These are phyloP conservation scores for Diplosoma virens DNA, from an alignment of 23 tunicate species.

Conservation along the genomic window DNA sequence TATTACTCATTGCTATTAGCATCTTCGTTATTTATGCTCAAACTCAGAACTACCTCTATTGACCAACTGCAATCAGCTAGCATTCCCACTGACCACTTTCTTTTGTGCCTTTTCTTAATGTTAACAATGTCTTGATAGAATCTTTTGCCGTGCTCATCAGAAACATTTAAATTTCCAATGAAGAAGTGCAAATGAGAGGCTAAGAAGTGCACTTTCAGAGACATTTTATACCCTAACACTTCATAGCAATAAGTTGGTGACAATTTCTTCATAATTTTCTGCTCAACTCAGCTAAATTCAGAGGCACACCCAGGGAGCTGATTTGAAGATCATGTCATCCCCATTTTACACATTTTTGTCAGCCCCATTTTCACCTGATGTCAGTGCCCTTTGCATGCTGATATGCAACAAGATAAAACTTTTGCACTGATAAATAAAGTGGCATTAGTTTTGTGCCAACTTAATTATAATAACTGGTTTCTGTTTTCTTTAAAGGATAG, in stretches of 20 bases:
- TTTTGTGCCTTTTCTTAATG: background rate
- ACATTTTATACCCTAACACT: background rate
- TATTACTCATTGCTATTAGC: slow-evolving; percentile 1
- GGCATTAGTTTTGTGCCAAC: too few relatives aligned
- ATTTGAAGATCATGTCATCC: too few relatives aligned
- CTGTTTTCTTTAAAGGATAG: too few relatives aligned
- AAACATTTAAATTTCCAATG: background rate
- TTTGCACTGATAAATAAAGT: too few relatives aligned
- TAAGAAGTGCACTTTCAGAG: background rate
- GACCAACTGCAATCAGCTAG: slow-evolving; percentile 5
- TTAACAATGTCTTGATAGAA: background rate
- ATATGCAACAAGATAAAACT: too few relatives aligned
- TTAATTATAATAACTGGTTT: too few relatives aligned
- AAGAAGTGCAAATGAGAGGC: background rate
- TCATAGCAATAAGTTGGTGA: background rate
- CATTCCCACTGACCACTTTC: background rate
- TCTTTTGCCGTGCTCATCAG: background rate
- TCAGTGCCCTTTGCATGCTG: too few relatives aligned
- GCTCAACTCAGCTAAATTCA: background rate
- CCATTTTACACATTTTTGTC: too few relatives aligned
- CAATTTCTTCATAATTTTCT: background rate
- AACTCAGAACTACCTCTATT: background rate
- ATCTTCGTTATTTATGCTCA: slow-evolving; percentile 2
- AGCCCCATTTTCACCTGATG: too few relatives aligned
- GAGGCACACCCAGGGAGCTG: too few relatives aligned